A percentile compares a stretch with the other conserved stretches of the same genome.
phyloP scores from a whole-genome alignment of 2,888 invertebrate species.

The Phragmatobia fuliginosa region DNA sequence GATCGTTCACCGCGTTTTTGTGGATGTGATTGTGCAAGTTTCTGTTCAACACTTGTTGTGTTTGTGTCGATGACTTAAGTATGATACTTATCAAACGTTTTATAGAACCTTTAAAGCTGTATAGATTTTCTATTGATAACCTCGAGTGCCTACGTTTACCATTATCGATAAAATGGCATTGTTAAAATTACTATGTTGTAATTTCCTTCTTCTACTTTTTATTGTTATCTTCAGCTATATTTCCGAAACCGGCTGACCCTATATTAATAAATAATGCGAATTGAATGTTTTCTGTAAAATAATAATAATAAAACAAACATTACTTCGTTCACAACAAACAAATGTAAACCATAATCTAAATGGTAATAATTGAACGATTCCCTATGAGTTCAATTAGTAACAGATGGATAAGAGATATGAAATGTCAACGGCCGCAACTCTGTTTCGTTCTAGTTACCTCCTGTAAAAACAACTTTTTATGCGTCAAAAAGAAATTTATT shows the following conservation, averaged over 20 bases:
- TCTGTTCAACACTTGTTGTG: constrained; percentile 37
- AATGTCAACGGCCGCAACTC: not conserved
- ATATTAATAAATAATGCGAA: not conserved
- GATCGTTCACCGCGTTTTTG: constrained; percentile 46
- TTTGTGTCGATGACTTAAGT: constrained; percentile 43
- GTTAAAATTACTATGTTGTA: constrained; percentile 2
- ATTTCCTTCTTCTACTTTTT: constrained; percentile 1
- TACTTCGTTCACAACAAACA: not conserved
- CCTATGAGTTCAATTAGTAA: not conserved
- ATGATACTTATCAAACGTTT: constrained; percentile 32
- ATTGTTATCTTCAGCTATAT: not conserved
- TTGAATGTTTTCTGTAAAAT: not conserved
- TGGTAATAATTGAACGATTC: not conserved
- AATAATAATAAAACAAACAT: not conserved
- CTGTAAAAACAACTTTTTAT: not conserved
- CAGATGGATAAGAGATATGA: not conserved
- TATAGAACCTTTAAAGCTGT: not conserved
- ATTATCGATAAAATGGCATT: constrained; percentile 5
- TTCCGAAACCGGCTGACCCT: not conserved
- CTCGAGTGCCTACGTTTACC: constrained; percentile 29
- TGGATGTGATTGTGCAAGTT: constrained; percentile 50
- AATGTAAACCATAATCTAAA: not conserved
- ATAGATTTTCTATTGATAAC: constrained; percentile 10
- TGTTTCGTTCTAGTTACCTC: not conserved
- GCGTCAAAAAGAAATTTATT: not conserved